These are phyloP conservation scores for Sylvia borin DNA, from an alignment of 2,797 vertebrate species.

Conservation along the genomic window DNA sequence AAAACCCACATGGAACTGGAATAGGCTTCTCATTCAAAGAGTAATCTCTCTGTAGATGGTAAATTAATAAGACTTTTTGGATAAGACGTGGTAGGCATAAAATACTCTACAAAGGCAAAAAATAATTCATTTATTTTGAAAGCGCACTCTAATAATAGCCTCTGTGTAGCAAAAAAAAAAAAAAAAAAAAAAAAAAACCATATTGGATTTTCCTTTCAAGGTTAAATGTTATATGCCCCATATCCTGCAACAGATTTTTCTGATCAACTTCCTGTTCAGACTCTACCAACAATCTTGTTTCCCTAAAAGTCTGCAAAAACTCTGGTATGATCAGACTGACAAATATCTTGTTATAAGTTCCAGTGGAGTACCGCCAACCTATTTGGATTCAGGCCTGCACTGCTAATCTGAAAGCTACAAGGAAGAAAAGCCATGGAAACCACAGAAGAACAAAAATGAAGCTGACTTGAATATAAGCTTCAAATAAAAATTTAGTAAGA, in stretches of 20 bases:
- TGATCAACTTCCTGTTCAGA: neutral
- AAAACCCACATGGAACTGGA: neutral
- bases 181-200: neutral
- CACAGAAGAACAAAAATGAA: neutral
- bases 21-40: neutral
- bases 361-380: neutral
- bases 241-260: neutral
- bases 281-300: neutral
- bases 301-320: neutral
- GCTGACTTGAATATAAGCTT: neutral
- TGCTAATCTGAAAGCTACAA: neutral
- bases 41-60: neutral
- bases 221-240: neutral
- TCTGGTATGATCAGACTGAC: neutral
- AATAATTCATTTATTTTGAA: neutral
- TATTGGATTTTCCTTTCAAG: neutral
- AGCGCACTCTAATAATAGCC: neutral
- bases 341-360: neutral
- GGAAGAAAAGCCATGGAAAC: neutral
- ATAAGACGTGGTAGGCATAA: neutral
- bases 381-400: neutral
- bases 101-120: neutral
- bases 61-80: neutral
- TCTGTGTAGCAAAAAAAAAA: neutral
- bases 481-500: neutral